These are phyloP conservation scores for Yponomeuta plumbellus DNA, from an alignment of 2,888 invertebrate genomes.

Conservation along the genomic window DNA sequence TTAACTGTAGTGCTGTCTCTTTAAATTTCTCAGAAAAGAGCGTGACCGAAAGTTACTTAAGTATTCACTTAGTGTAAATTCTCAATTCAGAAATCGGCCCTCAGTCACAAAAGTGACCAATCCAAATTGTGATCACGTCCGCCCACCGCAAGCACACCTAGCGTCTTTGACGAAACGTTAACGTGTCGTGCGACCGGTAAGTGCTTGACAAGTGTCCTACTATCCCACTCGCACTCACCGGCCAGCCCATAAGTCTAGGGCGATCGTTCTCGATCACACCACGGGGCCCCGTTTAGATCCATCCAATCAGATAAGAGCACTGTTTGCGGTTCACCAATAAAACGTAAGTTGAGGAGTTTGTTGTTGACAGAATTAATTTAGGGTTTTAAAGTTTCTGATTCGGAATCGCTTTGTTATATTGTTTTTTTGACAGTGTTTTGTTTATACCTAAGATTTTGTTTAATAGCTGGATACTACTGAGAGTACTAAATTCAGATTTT, in stretches of 20 bases:
- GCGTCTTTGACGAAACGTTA: constrained; percentile 57
- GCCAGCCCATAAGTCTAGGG: constrained; percentile 33
- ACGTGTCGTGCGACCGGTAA: constrained; percentile 57
- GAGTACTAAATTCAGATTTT: background rate
- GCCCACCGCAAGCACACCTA: constrained; percentile 44
- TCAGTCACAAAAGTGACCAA: background rate
- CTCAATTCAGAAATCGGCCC: no score
- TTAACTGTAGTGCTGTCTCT: no score
- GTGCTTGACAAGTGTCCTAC: constrained; percentile 70
- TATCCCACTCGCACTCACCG: constrained; percentile 48
- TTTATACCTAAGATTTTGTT: background rate
- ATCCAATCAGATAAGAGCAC: constrained; percentile 54
- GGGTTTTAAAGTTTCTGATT: background rate
- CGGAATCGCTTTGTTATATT: background rate
- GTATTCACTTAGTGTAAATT: no score
- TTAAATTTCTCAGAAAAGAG: no score
- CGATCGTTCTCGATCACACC: constrained; percentile 51
- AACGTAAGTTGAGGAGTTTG: constrained; percentile 24
- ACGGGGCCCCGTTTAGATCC: constrained; percentile 57
- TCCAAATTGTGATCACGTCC: constrained; percentile 14
- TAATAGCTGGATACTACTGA: background rate
- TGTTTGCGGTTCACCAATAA: constrained; percentile 66
- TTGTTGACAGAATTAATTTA: constrained; percentile 1
- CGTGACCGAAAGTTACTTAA: no score
- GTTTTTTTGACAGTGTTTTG: background rate